Base-by-base conservation (phyloP, 2,888 invertebrate genomes). In the Ectemnius lituratus region DNA sequence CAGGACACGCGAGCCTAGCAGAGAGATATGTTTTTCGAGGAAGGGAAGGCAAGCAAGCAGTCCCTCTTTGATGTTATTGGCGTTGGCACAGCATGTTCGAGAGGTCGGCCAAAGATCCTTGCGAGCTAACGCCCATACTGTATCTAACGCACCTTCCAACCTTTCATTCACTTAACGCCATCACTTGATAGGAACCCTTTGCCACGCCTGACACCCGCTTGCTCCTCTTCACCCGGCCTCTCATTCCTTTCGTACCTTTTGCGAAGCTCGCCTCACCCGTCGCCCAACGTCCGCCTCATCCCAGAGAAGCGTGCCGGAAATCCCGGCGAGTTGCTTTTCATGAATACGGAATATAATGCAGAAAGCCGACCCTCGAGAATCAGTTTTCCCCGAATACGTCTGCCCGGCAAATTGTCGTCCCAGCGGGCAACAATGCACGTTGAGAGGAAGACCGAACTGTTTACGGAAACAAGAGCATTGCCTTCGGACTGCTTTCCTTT, bases 121-220 rank as follows among this genome's bases (percentile, higher is more conserved):
- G 37, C 37, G 8, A 37, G 8, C 37, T 11, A 37, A 37, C 37
- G 37, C 37, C 2, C 37, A 1, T 37, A 37, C 37, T 37, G 8
- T 37, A 37, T 60, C 76, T 72, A 68, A 65, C 71, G 45, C 37
- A 14, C 65, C 57, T 46, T 56, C 20, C 62, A 46, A 59, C 62
- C 76, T 76, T 76, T 77, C 73, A 49, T 66, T 59, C 70, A 46
- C 69, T 70, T 77, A 78, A 78, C 73, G 67, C 67, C 73, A 78
- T 78, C 77, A 77, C 62, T 52, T 16, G 52, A 16, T 16, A 16
- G 52, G 16, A 37, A 8, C 37, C 37, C 37, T 37, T 37, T 37
- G 37, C 37, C 37, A 37, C 37, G 8, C 5, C 37, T 37, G 37
- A 1, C 37, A 37, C 37, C 8, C 37, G 5, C 37, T 37, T 8